phyloP scores from a whole-genome alignment of 1,140 invertebrate species.

The Cepaea nemoralis region DNA sequence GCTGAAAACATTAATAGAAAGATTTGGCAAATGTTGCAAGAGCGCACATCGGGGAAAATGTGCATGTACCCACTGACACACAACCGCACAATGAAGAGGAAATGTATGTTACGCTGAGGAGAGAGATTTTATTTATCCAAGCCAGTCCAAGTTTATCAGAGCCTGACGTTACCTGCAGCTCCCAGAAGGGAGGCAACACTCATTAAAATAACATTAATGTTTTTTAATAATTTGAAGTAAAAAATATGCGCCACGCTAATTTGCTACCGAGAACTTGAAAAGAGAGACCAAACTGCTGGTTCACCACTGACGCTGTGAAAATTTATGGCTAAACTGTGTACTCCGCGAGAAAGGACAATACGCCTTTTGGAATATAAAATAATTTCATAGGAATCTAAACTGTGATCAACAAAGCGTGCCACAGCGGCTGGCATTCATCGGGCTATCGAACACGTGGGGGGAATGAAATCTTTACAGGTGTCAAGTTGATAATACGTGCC shows the following conservation, averaged over 20 bases:
- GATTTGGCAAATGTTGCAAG: not conserved
- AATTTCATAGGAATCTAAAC: not conserved
- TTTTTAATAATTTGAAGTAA: not conserved
- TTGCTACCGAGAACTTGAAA: not conserved
- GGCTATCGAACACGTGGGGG: not conserved
- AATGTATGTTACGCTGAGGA: not conserved
- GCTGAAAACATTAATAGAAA: not conserved
- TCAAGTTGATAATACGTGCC: conserved; percentile 1
- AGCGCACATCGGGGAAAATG: not conserved
- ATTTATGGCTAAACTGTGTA: conserved; percentile 29
- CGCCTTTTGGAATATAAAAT: not conserved
- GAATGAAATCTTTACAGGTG: conserved; percentile 10
- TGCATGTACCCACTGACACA: not conserved
- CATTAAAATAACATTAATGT: conserved; percentile 25
- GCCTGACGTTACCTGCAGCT: not conserved
- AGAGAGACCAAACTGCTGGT: not conserved
- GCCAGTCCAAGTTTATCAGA: not conserved
- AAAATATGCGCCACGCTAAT: not conserved
- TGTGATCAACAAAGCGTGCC: conserved; percentile 3
- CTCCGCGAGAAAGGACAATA: not conserved
- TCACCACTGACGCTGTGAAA: not conserved
- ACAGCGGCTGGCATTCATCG: not conserved
- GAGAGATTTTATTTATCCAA: not conserved
- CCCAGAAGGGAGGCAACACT: not conserved
- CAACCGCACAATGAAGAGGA: not conserved